Evolutionary conservation across 2,888 invertebrate species (phyloP).

Genomic region (Dioctria rufipes): DNA sequence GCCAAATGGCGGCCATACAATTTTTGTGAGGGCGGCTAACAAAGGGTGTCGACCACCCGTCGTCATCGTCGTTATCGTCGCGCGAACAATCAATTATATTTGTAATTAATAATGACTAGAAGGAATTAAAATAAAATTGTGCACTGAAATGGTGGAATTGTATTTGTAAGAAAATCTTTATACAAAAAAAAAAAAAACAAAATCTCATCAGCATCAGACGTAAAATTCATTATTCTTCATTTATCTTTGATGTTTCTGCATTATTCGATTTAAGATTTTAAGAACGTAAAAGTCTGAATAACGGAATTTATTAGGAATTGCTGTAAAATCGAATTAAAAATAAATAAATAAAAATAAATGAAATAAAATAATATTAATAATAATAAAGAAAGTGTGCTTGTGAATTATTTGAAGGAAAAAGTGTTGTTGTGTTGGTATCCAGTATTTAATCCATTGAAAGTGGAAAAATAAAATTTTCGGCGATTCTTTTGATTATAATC

Average conservation of each 20-base stretch:
- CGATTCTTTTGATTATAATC: not conserved
- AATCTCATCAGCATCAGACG: not conserved
- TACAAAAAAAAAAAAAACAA: not conserved
- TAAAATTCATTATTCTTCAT: slow-evolving; percentile 3
- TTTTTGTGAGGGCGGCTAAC: slow-evolving; percentile 53
- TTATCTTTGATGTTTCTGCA: slow-evolving; percentile 1
- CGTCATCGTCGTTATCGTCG: not conserved
- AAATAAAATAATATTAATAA: not conserved
- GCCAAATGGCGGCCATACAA: slow-evolving; percentile 45
- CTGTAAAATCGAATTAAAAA: slow-evolving; percentile 3
- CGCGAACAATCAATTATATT: slow-evolving; percentile 10
- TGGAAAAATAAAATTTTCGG: not conserved
- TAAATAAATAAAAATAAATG: not conserved
- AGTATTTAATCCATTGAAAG: not conserved
- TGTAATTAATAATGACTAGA: slow-evolving; percentile 38
- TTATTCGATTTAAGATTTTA: not conserved
- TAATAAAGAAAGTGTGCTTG: not conserved
- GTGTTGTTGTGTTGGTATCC: not conserved
- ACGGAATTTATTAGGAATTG: slow-evolving; percentile 42
- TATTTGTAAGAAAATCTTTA: slow-evolving; percentile 19
- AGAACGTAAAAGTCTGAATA: slow-evolving; percentile 21
- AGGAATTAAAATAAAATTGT: slow-evolving; percentile 19
- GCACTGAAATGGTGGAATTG: slow-evolving; percentile 33
- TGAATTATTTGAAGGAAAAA: slow-evolving; percentile 19
- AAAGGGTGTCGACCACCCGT: slow-evolving; percentile 30